Evolutionary conservation across 2,797 vertebrate genomes (phyloP).

Genomic region (Melanotaenia pygmaea): DNA sequence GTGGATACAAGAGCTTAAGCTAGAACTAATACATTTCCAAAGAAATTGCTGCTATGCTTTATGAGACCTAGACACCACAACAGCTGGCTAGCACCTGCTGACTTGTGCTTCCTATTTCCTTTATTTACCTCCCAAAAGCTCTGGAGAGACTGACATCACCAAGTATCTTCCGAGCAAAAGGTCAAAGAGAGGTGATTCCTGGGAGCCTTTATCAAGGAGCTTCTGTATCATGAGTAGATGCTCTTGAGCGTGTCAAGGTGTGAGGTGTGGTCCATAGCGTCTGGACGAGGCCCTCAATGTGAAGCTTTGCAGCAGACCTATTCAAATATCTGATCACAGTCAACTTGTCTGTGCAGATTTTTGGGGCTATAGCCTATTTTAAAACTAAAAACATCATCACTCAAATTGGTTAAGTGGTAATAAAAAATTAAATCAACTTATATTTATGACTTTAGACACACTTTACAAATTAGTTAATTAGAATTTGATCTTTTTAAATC

Average conservation of each 20-base stretch:
- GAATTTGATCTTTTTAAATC: constrained; percentile 37
- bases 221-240: constrained; percentile 39
- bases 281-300: constrained; percentile 43
- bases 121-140: constrained; percentile 76
- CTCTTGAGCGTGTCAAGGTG: constrained; percentile 45
- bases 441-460: constrained; percentile 33
- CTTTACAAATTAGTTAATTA: constrained; percentile 47
- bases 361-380: constrained; percentile 26
- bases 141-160: constrained; percentile 78
- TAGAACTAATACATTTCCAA: constrained; percentile 27
- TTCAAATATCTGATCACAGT: constrained; percentile 36
- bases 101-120: constrained; percentile 76
- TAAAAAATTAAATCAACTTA: constrained; percentile 16
- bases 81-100: constrained; percentile 79
- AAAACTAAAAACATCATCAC: constrained; percentile 1
- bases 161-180: constrained; percentile 56
- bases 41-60: constrained; percentile 45
- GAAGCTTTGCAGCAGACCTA: constrained; percentile 33
- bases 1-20: constrained; percentile 22
- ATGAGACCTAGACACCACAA: constrained; percentile 62
- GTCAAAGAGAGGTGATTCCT: constrained; percentile 65
- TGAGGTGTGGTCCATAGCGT: constrained; percentile 47
- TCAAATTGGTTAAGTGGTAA: constrained; percentile 18
- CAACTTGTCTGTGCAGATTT: constrained; percentile 15
- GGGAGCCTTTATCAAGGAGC: constrained; percentile 38